Conservation (phyloP, 2,888 invertebrate genomes). For the Drosophila vallismaia region DNA sequence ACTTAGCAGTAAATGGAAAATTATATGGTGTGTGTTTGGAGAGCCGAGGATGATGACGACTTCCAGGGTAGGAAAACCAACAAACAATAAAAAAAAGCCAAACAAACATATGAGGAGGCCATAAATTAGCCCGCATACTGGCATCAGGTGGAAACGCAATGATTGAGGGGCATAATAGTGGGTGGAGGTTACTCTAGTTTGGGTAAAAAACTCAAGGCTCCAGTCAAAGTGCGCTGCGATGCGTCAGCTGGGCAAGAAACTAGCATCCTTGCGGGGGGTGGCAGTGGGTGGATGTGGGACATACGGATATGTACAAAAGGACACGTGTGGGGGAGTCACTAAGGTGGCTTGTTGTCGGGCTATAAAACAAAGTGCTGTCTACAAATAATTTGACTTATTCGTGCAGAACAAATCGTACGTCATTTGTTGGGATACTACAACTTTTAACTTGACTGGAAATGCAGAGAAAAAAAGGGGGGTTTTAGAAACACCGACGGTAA, state of each 20-base stretch:
- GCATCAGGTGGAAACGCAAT: conserved; percentile 57
- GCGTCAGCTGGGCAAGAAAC: conserved; percentile 50
- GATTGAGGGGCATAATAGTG: conserved; percentile 42
- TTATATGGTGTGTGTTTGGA: conserved; percentile 60
- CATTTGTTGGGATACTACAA: conserved; percentile 76
- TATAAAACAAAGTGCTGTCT: conserved; percentile 76
- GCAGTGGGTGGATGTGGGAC: conserved; percentile 9
- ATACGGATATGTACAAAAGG: background rate
- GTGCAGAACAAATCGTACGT: conserved; percentile 78
- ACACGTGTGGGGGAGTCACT: conserved; percentile 5
- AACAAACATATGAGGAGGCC: conserved; percentile 64
- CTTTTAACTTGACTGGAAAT: conserved; percentile 22
- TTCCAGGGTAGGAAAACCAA: conserved; percentile 43
- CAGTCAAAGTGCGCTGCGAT: conserved; percentile 25
- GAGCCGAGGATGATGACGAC: conserved; percentile 35
- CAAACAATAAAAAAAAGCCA: conserved; percentile 36
- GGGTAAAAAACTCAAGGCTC: conserved; percentile 58
- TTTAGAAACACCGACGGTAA: no score
- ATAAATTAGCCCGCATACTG: conserved; percentile 77
- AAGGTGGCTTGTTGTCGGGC: conserved; percentile 62
- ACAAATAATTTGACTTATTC: conserved; percentile 78
- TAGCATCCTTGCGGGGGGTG: conserved; percentile 17
- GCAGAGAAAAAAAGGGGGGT: conserved; percentile 6
- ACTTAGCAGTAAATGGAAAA: conserved; percentile 72
- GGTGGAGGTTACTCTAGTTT: conserved; percentile 42